A percentile compares a stretch with the other conserved stretches of the same genome.
These are phyloP conservation scores for Hycleus phaleratus DNA, from an alignment of 1,140 invertebrate species.

Conservation along the genomic window DNA sequence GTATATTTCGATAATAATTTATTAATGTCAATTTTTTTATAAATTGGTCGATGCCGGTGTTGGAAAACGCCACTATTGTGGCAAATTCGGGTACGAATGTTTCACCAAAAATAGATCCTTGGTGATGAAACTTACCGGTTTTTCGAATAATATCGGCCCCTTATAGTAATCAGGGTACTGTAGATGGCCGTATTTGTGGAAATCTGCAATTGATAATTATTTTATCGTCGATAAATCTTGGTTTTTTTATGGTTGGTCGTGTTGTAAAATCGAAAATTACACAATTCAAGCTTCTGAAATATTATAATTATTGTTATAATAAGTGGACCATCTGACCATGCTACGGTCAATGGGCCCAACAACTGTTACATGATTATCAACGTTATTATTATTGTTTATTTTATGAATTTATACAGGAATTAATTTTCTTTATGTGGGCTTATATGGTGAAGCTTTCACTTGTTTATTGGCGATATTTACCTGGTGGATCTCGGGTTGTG, in stretches of 20 bases:
- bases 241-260: too few species aligned
- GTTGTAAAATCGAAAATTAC: too few species aligned
- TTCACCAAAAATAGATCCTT: constrained; percentile 18
- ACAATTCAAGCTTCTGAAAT: too few species aligned
- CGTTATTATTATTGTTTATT: constrained; percentile 1
- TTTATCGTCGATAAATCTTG: too few species aligned
- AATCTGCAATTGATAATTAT: constrained; percentile 18
- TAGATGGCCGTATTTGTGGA: constrained; percentile 19
- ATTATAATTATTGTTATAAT: background rate
- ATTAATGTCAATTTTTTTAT: background rate
- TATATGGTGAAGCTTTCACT: background rate
- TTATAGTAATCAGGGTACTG: constrained; percentile 26
- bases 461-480: constrained; percentile 9
- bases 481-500: constrained; percentile 35
- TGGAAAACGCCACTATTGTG: constrained; percentile 1
- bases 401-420: background rate
- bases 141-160: constrained; percentile 21
- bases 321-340: constrained; percentile 1
- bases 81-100: constrained; percentile 18
- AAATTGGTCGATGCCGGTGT: background rate
- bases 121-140: constrained; percentile 27
- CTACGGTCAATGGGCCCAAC: constrained; percentile 1
- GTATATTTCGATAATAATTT: background rate
- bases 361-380: background rate
- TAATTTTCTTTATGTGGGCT: background rate